phyloP scores from a whole-genome alignment of 2,797 vertebrate species.

The Rallus crepitans region DNA sequence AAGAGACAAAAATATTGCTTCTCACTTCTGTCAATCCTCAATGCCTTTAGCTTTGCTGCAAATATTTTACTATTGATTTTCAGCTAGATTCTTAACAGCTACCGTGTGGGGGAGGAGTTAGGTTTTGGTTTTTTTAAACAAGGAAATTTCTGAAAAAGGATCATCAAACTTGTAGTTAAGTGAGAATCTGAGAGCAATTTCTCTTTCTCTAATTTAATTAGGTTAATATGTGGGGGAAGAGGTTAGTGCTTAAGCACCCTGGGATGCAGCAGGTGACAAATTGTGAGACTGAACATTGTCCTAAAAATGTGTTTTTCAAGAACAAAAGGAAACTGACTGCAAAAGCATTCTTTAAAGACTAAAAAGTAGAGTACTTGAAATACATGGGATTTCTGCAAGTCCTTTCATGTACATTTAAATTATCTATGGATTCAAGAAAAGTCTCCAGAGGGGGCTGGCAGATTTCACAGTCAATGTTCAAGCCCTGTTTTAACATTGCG shows the following conservation, averaged over 20 bases:
- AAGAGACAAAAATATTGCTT: not conserved
- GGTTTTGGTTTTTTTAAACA: not conserved
- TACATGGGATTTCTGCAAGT: conserved; percentile 29
- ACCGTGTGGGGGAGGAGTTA: accelerated
- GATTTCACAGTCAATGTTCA: not conserved
- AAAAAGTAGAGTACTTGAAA: conserved; percentile 11
- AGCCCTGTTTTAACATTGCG: conserved; percentile 8
- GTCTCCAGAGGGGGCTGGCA: conserved; percentile 20
- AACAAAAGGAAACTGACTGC: conserved; percentile 9
- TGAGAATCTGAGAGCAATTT: not conserved
- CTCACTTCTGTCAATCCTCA: not conserved
- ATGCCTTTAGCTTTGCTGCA: not conserved
- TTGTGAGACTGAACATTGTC: not conserved
- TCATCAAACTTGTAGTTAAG: not conserved
- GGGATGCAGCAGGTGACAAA: not conserved
- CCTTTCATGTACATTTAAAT: conserved; percentile 66
- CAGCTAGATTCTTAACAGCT: not conserved
- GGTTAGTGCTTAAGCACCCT: not conserved
- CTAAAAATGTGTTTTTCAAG: not conserved
- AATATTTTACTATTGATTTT: not conserved
- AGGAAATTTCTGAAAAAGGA: not conserved
- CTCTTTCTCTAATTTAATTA: not conserved
- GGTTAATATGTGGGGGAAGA: not conserved
- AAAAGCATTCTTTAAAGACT: conserved; percentile 19
- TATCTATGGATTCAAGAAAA: conserved; percentile 41